phyloP scores from a whole-genome alignment of 2,113 vertebrate genomes.

The Oenanthe oenanthe region DNA sequence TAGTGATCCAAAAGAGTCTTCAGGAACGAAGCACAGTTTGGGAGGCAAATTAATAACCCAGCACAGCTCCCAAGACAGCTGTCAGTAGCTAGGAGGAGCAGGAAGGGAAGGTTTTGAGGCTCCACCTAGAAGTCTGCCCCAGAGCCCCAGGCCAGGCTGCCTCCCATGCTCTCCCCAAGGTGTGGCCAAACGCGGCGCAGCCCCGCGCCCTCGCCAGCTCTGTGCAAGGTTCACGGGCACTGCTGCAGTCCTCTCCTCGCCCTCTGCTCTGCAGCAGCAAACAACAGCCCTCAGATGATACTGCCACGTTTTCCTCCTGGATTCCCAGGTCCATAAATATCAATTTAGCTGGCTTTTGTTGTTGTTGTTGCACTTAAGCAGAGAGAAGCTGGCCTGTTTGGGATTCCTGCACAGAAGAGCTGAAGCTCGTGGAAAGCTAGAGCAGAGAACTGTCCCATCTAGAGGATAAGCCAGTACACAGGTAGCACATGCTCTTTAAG shows the following conservation, averaged over 20 bases:
- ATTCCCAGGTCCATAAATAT: neutral
- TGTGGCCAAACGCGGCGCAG: neutral
- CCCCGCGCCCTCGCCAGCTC: neutral
- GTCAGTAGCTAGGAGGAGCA: neutral
- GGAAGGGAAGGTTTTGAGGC: neutral
- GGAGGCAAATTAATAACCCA: neutral
- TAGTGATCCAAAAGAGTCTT: neutral
- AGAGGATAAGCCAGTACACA: neutral
- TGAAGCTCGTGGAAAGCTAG: neutral
- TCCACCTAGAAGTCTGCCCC: conserved; percentile 15
- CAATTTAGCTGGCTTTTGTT: neutral
- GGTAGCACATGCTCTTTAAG: neutral
- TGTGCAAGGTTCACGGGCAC: conserved; percentile 3
- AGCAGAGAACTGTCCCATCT: neutral
- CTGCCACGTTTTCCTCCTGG: neutral
- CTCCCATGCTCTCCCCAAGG: conserved; percentile 13
- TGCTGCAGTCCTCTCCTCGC: neutral
- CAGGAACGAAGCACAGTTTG: neutral
- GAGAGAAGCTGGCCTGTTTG: neutral
- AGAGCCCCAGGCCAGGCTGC: conserved; percentile 19
- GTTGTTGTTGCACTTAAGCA: neutral
- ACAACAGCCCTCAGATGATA: neutral
- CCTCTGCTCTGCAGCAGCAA: neutral
- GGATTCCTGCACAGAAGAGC: neutral
- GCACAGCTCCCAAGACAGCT: neutral